Percentiles rank a stretch among this genome's conserved stretches.
Conservation (phyloP, 2,797 vertebrate species). For the Pangasius macronema region DNA sequence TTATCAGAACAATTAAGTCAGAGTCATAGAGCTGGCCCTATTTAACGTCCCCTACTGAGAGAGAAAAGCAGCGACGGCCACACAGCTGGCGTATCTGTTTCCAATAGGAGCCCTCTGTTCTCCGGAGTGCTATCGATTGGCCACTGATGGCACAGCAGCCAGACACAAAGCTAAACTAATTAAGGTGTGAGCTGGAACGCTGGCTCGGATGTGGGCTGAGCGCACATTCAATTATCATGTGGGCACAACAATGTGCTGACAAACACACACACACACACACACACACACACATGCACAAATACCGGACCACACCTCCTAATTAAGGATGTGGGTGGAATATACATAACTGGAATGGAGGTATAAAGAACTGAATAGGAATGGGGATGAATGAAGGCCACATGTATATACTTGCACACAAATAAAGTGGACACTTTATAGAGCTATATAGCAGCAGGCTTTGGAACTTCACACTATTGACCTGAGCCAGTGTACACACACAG, state of each 20-base stretch:
- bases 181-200: slow-evolving; percentile 69
- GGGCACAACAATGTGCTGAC: slow-evolving; percentile 51
- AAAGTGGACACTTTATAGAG: slow-evolving; percentile 14
- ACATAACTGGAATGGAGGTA: slow-evolving; percentile 3
- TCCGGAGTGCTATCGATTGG: slow-evolving; percentile 64
- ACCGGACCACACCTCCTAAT: slow-evolving; percentile 42
- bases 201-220: slow-evolving; percentile 62
- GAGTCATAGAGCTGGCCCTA: slow-evolving; percentile 36
- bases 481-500: slow-evolving; percentile 42
- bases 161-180: slow-evolving; percentile 70
- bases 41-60: slow-evolving; percentile 42
- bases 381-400: not conserved
- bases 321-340: slow-evolving; percentile 37
- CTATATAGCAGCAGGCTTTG: slow-evolving; percentile 41
- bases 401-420: not conserved
- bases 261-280: slow-evolving; percentile 37
- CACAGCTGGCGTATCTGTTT: slow-evolving; percentile 64
- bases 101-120: slow-evolving; percentile 66
- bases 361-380: slow-evolving; percentile 24
- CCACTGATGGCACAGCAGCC: slow-evolving; percentile 63
- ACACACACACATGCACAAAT: slow-evolving; percentile 22
- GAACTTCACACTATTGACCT: slow-evolving; percentile 45
- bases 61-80: slow-evolving; percentile 44
- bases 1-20: slow-evolving; percentile 62
- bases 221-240: slow-evolving; percentile 63